These are phyloP conservation scores for Heliconius eleuchia DNA, from an alignment of 1,140 invertebrate genomes.

Conservation along the genomic window DNA sequence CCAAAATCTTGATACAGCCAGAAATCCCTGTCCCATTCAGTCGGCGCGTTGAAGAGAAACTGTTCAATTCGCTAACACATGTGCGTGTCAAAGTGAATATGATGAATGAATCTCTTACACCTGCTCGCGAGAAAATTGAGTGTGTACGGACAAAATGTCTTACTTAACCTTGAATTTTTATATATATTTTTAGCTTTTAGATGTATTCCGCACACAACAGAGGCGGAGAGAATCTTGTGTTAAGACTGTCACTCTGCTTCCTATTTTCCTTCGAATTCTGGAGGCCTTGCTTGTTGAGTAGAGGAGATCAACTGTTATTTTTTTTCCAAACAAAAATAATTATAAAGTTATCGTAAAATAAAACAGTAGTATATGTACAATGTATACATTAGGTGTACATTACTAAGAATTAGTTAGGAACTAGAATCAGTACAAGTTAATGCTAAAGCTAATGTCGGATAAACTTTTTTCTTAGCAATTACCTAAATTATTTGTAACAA, in stretches of 20 bases:
- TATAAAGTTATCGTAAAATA: too few species aligned
- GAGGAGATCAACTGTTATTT: too few species aligned
- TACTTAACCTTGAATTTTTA: constrained; percentile 21
- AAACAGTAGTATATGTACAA: too few species aligned
- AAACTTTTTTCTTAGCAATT: constrained; percentile 15
- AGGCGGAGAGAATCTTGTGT: too few species aligned
- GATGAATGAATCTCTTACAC: constrained; percentile 45
- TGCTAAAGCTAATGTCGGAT: neutral
- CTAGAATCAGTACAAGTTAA: neutral
- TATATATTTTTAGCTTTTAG: too few species aligned
- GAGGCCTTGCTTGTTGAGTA: too few species aligned
- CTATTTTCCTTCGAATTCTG: too few species aligned
- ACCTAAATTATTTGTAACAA: constrained; percentile 20
- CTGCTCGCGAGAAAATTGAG: constrained; percentile 37
- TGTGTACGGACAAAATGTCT: constrained; percentile 24
- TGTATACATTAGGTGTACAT: neutral
- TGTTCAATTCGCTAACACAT: constrained; percentile 60
- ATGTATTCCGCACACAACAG: too few species aligned
- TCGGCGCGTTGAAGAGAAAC: constrained; percentile 42
- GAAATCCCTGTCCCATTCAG: constrained; percentile 15
- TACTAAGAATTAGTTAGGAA: neutral
- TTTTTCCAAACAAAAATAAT: too few species aligned
- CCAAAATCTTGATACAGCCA: constrained; percentile 11
- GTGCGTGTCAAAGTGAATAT: constrained; percentile 59
- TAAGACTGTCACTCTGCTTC: too few species aligned